These are phyloP conservation scores for Metopolophium dirhodum DNA, from an alignment of 1,140 invertebrate species.

Conservation along the genomic window DNA sequence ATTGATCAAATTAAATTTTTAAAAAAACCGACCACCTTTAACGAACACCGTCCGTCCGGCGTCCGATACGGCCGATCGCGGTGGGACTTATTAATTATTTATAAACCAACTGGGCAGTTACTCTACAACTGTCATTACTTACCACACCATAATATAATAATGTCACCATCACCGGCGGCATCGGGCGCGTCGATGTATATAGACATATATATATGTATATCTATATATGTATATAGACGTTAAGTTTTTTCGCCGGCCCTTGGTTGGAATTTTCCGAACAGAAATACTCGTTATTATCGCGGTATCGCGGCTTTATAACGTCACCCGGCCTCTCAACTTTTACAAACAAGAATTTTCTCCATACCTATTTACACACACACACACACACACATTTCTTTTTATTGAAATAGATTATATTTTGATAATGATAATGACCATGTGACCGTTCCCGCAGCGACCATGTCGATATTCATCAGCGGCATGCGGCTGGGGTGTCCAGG, in stretches of 20 bases:
- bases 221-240: no score
- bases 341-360: conserved; percentile 27
- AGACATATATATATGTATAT: no score
- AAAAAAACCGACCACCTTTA: neutral
- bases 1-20: no score
- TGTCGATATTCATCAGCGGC: no score
- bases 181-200: neutral
- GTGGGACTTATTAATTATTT: neutral
- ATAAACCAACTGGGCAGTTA: neutral
- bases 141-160: no score
- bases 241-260: neutral
- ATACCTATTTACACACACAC: no score
- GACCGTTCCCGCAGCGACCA: no score
- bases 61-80: no score
- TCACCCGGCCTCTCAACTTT: neutral
- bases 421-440: no score
- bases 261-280: neutral
- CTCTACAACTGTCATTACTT: neutral
- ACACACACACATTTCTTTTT: no score
- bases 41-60: neutral
- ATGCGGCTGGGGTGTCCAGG: no score
- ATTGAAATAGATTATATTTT: no score
- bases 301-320: neutral
- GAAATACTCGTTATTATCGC: neutral
- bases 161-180: neutral